Percentiles rank a stretch among this genome's conserved stretches.
These are phyloP conservation scores for Mobula birostris DNA, from an alignment of 2,113 vertebrate genomes.

Conservation along the genomic window DNA sequence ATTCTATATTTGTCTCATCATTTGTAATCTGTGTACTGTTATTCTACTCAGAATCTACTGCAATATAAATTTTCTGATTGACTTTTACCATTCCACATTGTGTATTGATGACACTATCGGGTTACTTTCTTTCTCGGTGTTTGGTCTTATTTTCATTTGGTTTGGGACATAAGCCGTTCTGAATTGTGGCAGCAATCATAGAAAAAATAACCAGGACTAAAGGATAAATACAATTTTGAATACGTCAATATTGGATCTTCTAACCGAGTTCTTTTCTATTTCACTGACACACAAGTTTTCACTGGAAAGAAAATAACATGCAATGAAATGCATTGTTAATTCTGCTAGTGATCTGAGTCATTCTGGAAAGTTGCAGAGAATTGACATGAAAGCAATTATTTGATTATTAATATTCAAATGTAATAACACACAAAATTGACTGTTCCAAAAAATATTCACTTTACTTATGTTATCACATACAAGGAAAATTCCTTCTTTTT, in stretches of 20 bases:
- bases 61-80: too few species aligned
- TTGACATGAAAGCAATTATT: neutral
- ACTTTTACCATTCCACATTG: too few species aligned
- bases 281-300: neutral
- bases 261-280: neutral
- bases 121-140: neutral
- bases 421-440: neutral
- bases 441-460: neutral
- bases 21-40: too few species aligned
- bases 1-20: too few species aligned
- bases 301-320: neutral
- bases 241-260: constrained; percentile 1
- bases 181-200: neutral
- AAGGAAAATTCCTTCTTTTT: neutral
- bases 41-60: too few species aligned
- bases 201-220: neutral
- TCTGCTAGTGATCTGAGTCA: neutral
- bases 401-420: neutral
- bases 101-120: too few species aligned
- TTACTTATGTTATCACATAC: neutral
- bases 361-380: neutral
- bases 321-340: constrained; percentile 11
- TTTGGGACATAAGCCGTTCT: neutral
- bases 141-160: neutral
- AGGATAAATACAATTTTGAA: neutral